Conservation (phyloP, 1,140 invertebrate genomes). For the Eumeta japonica region DNA sequence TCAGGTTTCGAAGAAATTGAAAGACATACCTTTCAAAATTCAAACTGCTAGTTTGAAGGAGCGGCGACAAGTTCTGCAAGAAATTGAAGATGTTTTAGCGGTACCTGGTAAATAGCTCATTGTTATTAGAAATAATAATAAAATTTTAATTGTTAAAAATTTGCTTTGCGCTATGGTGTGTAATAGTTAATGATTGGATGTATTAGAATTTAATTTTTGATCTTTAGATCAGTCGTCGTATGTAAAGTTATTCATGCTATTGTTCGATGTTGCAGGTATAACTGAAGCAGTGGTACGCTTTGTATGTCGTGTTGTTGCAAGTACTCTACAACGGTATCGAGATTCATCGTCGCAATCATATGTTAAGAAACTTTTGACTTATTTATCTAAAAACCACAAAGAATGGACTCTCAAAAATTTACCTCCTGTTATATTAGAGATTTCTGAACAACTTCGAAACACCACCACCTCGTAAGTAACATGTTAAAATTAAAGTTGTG, state of each 20-base stretch:
- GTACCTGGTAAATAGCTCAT: slow-evolving; percentile 69
- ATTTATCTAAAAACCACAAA: slow-evolving; percentile 64
- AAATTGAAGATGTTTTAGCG: slow-evolving; percentile 70
- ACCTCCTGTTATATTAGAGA: slow-evolving; percentile 60
- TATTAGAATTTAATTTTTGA: too few relatives aligned
- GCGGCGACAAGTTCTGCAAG: slow-evolving; percentile 67
- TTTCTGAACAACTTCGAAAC: slow-evolving; percentile 66
- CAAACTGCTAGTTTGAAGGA: slow-evolving; percentile 75
- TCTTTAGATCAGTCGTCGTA: too few relatives aligned
- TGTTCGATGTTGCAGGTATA: too few relatives aligned
- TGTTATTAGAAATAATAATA: too few relatives aligned
- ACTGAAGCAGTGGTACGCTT: slow-evolving; percentile 75
- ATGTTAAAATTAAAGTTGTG: slow-evolving; percentile 16
- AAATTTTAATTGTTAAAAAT: slow-evolving; percentile 3
- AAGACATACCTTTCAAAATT: slow-evolving; percentile 77
- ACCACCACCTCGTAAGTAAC: slow-evolving; percentile 68
- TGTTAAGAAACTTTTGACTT: slow-evolving; percentile 67
- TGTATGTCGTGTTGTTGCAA: slow-evolving; percentile 72
- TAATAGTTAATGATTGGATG: too few relatives aligned
- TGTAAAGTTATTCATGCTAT: too few relatives aligned
- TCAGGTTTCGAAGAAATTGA: slow-evolving; percentile 71
- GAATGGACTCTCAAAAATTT: slow-evolving; percentile 71
- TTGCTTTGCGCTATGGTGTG: too few relatives aligned
- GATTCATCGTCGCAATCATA: slow-evolving; percentile 75
- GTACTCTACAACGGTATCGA: slow-evolving; percentile 74